phyloP scores from a whole-genome alignment of 2,113 vertebrate species.

The Syngnathus floridae region DNA sequence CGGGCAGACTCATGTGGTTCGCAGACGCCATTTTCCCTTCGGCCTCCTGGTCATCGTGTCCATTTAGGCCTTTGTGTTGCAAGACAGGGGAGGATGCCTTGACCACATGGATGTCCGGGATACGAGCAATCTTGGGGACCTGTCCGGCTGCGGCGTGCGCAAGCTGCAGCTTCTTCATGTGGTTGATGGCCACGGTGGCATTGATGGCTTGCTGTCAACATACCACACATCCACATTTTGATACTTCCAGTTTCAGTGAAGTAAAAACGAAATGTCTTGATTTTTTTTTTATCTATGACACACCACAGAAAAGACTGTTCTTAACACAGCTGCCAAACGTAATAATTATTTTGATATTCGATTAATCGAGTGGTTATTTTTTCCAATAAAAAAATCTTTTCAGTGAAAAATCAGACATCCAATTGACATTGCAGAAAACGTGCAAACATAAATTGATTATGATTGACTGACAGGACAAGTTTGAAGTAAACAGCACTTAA shows the following conservation, averaged over 20 bases:
- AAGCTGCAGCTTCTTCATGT: conserved; percentile 92
- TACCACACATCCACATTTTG: neutral
- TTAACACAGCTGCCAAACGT: too few relatives aligned
- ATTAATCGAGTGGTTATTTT: too few relatives aligned
- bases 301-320: too few relatives aligned
- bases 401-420: too few relatives aligned
- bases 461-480: too few relatives aligned
- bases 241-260: neutral
- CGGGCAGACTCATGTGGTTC: conserved; percentile 35
- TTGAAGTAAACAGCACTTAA: too few relatives aligned
- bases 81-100: conserved; percentile 51
- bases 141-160: conserved; percentile 59
- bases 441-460: too few relatives aligned
- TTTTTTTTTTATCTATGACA: too few relatives aligned
- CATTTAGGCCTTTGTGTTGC: conserved; percentile 13
- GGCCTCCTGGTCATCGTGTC: conserved; percentile 7
- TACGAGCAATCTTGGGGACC: conserved; percentile 3
- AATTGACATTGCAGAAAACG: too few relatives aligned
- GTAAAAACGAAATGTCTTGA: too few relatives aligned
- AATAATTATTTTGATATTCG: too few relatives aligned
- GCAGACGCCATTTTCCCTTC: conserved; percentile 4
- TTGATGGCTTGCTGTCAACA: conserved; percentile 86
- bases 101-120: conserved; percentile 54
- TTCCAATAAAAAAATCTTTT: too few relatives aligned
- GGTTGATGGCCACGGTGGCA: conserved; percentile 82